Evolutionary conservation across 2,797 vertebrate genomes (phyloP).

Genomic region (Pteropus rufus): DNA sequence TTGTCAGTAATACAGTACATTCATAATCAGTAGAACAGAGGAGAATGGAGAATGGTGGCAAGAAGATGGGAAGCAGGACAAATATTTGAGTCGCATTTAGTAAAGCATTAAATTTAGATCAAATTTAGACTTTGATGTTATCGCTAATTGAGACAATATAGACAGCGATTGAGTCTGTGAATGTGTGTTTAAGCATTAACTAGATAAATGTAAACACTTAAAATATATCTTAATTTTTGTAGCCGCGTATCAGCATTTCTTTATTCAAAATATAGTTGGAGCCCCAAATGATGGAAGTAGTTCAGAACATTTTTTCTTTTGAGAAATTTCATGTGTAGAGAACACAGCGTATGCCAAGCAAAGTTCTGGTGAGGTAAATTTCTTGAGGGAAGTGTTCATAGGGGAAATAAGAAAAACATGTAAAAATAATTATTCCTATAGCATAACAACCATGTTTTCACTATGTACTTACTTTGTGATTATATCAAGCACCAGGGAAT

Average conservation of each 20-base stretch:
- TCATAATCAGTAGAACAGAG: not conserved
- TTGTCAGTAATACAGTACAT: not conserved
- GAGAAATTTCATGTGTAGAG: not conserved
- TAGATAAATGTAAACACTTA: not conserved
- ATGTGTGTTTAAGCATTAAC: not conserved
- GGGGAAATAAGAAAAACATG: not conserved
- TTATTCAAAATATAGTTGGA: not conserved
- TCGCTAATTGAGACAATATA: not conserved
- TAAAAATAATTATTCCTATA: not conserved
- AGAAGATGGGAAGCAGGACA: not conserved
- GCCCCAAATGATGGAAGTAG: not conserved
- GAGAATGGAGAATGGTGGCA: not conserved
- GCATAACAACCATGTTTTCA: not conserved
- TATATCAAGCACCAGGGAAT: not conserved
- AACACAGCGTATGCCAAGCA: not conserved
- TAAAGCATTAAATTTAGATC: not conserved
- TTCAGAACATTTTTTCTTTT: not conserved
- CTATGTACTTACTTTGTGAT: not conserved
- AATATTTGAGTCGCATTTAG: not conserved
- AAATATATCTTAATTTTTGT: not conserved
- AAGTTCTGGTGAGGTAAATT: not conserved
- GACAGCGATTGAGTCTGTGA: not conserved
- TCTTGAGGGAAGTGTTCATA: not conserved
- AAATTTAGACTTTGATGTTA: not conserved
- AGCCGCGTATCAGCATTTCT: not conserved